Conservation (phyloP, 2,888 invertebrate genomes). For the Conomelus anceps region DNA sequence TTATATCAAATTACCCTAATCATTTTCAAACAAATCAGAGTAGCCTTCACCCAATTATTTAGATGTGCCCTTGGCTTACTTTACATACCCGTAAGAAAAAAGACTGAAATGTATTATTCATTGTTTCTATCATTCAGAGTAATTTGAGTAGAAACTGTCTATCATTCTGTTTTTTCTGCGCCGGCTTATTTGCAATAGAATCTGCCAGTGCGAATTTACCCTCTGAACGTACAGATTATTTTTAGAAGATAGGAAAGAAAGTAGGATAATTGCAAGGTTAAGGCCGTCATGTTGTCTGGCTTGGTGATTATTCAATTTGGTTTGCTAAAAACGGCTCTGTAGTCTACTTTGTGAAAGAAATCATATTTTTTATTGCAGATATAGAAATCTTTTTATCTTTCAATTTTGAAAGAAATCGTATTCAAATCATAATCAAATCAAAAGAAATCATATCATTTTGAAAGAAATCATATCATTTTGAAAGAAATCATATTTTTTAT, state of each 20-base stretch:
- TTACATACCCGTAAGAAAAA: neutral
- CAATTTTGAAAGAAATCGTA: too few relatives aligned
- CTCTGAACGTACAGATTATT: neutral
- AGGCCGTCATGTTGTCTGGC: neutral
- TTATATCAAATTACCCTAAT: neutral
- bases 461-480: too few relatives aligned
- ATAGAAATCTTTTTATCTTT: neutral
- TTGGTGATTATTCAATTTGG: neutral
- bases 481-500: neutral
- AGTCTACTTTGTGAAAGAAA: neutral
- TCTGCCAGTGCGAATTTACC: neutral
- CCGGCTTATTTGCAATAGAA: neutral
- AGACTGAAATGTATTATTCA: neutral
- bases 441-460: too few relatives aligned
- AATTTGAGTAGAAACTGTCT: neutral
- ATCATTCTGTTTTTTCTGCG: neutral
- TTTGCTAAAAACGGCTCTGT: neutral
- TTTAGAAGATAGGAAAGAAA: neutral
- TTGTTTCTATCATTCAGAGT: neutral
- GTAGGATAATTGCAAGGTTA: neutral
- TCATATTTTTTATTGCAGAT: neutral
- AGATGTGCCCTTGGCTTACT: neutral
- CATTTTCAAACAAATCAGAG: neutral
- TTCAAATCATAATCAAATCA: too few relatives aligned
- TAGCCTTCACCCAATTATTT: neutral